phyloP scores from a whole-genome alignment of 2,113 vertebrate genomes.

The Indicator maculatus region DNA sequence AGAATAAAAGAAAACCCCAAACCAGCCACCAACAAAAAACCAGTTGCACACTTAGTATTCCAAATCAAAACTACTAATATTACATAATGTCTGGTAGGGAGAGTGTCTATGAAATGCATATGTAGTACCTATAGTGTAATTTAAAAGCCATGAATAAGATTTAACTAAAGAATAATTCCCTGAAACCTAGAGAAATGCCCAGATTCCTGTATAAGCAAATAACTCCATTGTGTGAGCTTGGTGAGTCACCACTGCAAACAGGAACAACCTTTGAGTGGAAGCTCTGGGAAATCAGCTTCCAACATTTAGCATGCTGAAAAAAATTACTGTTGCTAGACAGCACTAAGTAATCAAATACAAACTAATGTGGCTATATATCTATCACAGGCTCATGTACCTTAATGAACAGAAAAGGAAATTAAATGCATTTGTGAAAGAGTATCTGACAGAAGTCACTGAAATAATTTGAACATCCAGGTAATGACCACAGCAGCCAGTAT shows the following conservation, averaged over 20 bases:
- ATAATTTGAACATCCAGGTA: neutral
- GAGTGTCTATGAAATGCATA: neutral
- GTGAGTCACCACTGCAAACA: conserved; percentile 23
- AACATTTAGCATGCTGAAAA: neutral
- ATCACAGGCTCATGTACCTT: neutral
- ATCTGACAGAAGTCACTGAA: neutral
- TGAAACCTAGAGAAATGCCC: neutral
- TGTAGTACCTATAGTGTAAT: neutral
- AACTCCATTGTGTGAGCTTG: neutral
- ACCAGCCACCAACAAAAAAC: no score
- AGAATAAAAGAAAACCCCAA: neutral
- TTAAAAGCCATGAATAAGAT: neutral
- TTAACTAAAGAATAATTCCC: neutral
- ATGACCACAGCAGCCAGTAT: neutral
- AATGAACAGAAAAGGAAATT: neutral
- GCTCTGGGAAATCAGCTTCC: neutral
- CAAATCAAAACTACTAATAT: neutral
- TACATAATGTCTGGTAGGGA: neutral
- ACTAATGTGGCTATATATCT: neutral
- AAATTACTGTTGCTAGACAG: neutral
- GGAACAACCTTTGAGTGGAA: neutral
- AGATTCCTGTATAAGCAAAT: neutral
- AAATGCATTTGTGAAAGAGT: neutral
- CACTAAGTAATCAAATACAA: conserved; percentile 23
- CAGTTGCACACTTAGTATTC: neutral